Evolutionary conservation across 2,113 vertebrate species (phyloP).

Genomic region (Tapirus terrestris): DNA sequence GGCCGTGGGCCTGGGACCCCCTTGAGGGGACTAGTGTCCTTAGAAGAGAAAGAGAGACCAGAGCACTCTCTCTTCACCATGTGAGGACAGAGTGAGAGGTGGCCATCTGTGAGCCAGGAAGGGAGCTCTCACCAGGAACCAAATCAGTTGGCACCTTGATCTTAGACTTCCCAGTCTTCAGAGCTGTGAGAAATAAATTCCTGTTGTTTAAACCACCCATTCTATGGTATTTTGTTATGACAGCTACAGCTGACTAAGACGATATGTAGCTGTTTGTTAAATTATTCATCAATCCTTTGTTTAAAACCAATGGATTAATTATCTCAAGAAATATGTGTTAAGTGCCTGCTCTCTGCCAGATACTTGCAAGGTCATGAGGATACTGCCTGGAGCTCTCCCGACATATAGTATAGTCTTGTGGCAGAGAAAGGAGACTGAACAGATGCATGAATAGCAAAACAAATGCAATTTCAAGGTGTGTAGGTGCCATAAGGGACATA

Average conservation of each 20-base stretch:
- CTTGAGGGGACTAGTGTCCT: neutral
- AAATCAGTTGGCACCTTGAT: neutral
- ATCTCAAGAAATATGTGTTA: neutral
- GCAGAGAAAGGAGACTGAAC: neutral
- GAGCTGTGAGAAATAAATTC: neutral
- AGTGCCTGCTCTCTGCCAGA: neutral
- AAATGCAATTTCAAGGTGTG: neutral
- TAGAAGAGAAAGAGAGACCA: neutral
- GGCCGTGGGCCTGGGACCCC: neutral
- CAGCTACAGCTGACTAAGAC: neutral
- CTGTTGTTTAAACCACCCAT: neutral
- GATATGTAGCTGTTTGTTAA: neutral
- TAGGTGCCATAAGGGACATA: neutral
- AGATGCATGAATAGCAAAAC: neutral
- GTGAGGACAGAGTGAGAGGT: neutral
- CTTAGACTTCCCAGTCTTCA: neutral
- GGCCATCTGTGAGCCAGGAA: neutral
- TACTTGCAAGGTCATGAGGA: neutral
- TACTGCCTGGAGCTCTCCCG: neutral
- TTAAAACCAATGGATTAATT: neutral
- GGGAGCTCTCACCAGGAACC: neutral
- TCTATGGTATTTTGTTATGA: neutral
- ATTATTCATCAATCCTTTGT: neutral
- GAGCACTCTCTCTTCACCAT: neutral
- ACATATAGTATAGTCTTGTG: neutral